Evolutionary conservation across 1,140 invertebrate species (phyloP).

Genomic region (Phenacoccus solenopsis): DNA sequence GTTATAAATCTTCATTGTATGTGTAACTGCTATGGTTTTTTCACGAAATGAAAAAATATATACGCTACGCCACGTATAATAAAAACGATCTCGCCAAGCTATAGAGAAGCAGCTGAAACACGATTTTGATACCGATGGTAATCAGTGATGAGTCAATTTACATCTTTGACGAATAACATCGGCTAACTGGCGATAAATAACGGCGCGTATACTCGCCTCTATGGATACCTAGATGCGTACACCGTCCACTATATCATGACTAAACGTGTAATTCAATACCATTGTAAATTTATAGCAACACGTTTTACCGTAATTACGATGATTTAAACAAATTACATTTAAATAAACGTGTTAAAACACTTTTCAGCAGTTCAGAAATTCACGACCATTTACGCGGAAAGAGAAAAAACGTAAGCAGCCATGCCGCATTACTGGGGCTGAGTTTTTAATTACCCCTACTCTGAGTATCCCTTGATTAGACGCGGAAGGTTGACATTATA

Average conservation of each 20-base stretch:
- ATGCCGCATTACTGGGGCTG: no score
- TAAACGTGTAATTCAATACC: slow-evolving; percentile 2
- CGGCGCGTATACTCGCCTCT: no score
- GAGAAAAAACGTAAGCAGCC: no score
- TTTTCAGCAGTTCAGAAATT: no score
- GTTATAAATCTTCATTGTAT: slow-evolving; percentile 3
- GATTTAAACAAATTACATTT: slow-evolving; percentile 3
- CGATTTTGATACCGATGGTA: background rate
- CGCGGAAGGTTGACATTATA: no score
- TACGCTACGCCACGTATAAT: background rate
- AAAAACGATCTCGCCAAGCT: background rate
- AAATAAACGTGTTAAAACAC: background rate
- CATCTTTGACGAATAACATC: background rate
- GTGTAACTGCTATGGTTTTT: background rate
- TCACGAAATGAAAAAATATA: background rate
- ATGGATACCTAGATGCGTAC: no score
- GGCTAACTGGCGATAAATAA: background rate
- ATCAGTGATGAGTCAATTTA: slow-evolving; percentile 2
- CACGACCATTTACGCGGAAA: no score
- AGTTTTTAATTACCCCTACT: no score
- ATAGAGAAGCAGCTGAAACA: background rate
- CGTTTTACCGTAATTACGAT: background rate
- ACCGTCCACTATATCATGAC: background rate
- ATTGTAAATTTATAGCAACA: slow-evolving; percentile 3
- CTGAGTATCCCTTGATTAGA: no score